Evolutionary conservation across 2,113 vertebrate species (phyloP), one percentile per base, ranked within the genome.

Genomic region (Neomonachus schauinslandi): DNA sequence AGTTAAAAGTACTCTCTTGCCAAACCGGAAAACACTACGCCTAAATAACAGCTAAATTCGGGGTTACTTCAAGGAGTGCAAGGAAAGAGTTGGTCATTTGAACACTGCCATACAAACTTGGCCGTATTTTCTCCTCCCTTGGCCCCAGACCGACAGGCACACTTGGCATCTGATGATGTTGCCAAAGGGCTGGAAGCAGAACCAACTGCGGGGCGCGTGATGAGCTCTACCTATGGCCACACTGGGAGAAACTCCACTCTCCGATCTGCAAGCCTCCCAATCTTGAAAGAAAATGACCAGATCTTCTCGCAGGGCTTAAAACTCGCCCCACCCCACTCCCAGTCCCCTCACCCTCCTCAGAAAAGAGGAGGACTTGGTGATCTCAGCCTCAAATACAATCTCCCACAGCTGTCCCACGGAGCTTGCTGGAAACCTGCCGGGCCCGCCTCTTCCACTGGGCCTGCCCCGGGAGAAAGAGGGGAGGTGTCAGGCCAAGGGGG

Each of bases 1-100:
- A 87, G 10, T 74, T 80, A 31, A 90, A 92, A 87, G 53, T 15
- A 18, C 9, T 74, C 51, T 96, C 49, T 42, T 84, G 69, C 65
- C 89, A 81, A 95, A 94, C 22, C 85, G 31, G 65, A 81, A 98
- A 92, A 85, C 42, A 80, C 63, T 86, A 53, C 59, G 21, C 39
- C 86, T 39, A 95, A 91, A 77, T 39, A 65, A 74, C 33, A 84
- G 63, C 79, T 65, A 59, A 3, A 31, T 33, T n/a, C 59, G n/a
- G 69, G 39, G 46, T n/a, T 84, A 76, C n/a, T 77, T 97, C 76
- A 59, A 82, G 33, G 63, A 39, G 26, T 7, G 16, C 69, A 82
- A 67, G 67, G 26, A n/a, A 96, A 42, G 49, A 36, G n/a, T 49
- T 59, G 81, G n/a, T 49, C 15, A 63, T 24, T 46, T 86, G 59